Evolutionary conservation across 2,888 invertebrate species (phyloP).

Genomic region (Orchesellides sinensis): DNA sequence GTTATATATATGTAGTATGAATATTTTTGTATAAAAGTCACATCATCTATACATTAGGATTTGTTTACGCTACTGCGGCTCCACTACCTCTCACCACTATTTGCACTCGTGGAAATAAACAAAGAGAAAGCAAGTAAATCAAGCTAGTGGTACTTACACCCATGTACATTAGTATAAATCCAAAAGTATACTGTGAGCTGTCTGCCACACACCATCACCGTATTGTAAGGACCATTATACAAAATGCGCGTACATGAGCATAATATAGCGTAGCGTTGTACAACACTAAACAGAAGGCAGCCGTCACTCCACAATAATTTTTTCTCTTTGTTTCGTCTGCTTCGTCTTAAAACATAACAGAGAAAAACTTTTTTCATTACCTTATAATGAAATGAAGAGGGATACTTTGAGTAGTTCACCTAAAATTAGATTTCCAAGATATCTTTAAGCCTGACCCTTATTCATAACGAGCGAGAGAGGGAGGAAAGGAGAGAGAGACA

Average conservation of each 20-base stretch:
- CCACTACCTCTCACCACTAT: not conserved
- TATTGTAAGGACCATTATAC: too few species aligned
- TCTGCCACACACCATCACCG: too few species aligned
- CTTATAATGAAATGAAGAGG: slow-evolving; percentile 47
- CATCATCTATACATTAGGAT: too few species aligned
- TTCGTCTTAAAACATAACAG: not conserved
- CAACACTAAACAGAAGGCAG: too few species aligned
- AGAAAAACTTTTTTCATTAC: slow-evolving; percentile 46
- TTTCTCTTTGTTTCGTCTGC: not conserved
- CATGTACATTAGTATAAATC: not conserved
- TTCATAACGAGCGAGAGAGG: not conserved
- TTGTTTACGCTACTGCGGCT: not conserved
- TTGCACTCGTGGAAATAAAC: slow-evolving; percentile 1
- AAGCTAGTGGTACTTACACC: not conserved
- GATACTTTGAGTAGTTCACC: slow-evolving; percentile 15
- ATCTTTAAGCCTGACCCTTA: not conserved
- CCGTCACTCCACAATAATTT: not conserved
- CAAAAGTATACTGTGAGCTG: too few species aligned
- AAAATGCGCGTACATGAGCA: too few species aligned
- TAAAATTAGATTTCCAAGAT: not conserved
- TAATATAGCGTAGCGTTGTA: too few species aligned
- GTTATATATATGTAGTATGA: too few species aligned
- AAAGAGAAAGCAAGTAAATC: not conserved
- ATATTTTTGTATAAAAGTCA: too few species aligned
- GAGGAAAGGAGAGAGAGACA: not conserved